Percentiles rank a stretch among this genome's conserved stretches.
Conservation (phyloP, 2,888 invertebrate species). For the Rhagium mordax region DNA sequence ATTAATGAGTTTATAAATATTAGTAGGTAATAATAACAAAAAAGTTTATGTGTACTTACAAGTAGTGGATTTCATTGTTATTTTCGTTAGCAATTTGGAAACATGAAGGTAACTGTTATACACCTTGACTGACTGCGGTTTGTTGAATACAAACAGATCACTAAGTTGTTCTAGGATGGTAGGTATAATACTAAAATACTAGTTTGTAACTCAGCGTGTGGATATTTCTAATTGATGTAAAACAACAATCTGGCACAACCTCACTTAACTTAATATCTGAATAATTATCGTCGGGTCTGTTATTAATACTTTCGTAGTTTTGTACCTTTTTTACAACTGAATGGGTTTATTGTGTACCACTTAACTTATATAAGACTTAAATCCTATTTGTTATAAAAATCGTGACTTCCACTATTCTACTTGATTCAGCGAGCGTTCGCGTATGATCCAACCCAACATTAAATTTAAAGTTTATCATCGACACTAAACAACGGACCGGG, state of each 20-base stretch:
- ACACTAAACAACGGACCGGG: conserved; percentile 13
- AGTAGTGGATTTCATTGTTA: conserved; percentile 21
- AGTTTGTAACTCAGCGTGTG: conserved; percentile 16
- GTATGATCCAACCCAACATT: conserved; percentile 3
- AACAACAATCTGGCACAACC: conserved; percentile 11
- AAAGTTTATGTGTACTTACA: conserved; percentile 26
- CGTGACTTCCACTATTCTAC: conserved; percentile 16
- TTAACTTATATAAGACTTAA: background rate
- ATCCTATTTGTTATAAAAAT: conserved; percentile 19
- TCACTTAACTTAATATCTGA: conserved; percentile 11
- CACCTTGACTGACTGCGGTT: conserved; percentile 28
- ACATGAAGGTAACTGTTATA: conserved; percentile 24
- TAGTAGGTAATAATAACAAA: background rate
- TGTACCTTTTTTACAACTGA: background rate
- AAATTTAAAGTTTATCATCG: conserved; percentile 1
- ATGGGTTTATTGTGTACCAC: background rate
- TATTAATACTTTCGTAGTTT: background rate
- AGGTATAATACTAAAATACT: conserved; percentile 28
- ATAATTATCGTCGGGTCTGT: background rate
- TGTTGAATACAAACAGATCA: conserved; percentile 23
- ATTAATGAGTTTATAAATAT: background rate
- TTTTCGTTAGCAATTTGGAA: background rate
- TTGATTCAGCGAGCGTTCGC: conserved; percentile 7
- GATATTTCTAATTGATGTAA: conserved; percentile 4
- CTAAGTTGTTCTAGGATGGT: conserved; percentile 22